Evolutionary conservation across 2,113 vertebrate genomes (phyloP).

Genomic region (Tragelaphus imberbis): DNA sequence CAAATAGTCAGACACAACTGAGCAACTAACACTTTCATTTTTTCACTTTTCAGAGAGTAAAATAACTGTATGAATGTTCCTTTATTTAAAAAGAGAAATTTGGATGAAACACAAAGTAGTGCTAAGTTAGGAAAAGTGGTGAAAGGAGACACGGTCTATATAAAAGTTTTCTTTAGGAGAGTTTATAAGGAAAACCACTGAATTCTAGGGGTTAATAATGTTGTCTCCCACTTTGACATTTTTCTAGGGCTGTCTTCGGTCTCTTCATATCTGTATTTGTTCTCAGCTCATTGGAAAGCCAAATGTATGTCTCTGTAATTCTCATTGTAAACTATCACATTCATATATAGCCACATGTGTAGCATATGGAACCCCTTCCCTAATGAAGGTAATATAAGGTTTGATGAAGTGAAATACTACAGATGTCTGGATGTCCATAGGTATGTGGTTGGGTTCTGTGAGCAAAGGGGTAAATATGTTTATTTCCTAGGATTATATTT

Average conservation of each 20-base stretch:
- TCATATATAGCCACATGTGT: not conserved
- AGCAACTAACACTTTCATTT: not conserved
- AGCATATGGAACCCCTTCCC: not conserved
- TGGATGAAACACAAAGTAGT: not conserved
- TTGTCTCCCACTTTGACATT: not conserved
- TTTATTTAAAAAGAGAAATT: not conserved
- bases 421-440: not conserved
- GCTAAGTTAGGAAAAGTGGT: not conserved
- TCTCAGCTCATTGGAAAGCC: not conserved
- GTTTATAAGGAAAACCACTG: not conserved
- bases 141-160: not conserved
- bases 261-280: not conserved
- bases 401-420: rapidly evolving
- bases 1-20: not conserved
- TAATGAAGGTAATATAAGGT: not conserved
- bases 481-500: not conserved
- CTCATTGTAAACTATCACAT: not conserved
- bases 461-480: not conserved
- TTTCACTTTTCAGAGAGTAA: not conserved
- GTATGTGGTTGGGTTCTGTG: not conserved
- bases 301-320: not conserved
- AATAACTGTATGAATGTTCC: not conserved
- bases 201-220: not conserved
- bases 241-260: not conserved
- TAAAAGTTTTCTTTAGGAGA: not conserved